These are phyloP conservation scores for Metopolophium dirhodum DNA, from an alignment of 1,140 invertebrate genomes.

Conservation along the genomic window DNA sequence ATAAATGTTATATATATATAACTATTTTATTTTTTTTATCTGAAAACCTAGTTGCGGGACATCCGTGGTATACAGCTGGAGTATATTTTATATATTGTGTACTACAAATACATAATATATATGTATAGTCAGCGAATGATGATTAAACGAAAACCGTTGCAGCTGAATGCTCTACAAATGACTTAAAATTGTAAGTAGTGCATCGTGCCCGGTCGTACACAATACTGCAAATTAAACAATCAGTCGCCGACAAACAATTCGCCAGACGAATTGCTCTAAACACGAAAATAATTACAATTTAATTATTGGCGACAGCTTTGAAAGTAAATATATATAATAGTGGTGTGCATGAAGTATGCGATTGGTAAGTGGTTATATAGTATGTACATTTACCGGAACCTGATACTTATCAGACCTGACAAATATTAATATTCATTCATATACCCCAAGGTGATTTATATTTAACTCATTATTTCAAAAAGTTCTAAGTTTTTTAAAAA, in stretches of 20 bases:
- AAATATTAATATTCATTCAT: background rate
- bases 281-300: background rate
- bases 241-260: background rate
- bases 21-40: background rate
- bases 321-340: background rate
- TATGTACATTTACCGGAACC: background rate
- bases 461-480: background rate
- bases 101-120: background rate
- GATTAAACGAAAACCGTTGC: conserved; percentile 14
- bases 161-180: background rate
- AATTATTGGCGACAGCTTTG: background rate
- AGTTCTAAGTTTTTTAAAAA: background rate
- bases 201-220: background rate
- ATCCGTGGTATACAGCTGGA: background rate
- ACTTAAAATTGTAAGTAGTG: background rate
- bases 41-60: background rate
- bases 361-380: background rate
- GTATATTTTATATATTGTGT: background rate
- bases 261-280: background rate
- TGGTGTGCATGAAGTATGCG: background rate
- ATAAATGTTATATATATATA: background rate
- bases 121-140: background rate
- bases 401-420: background rate
- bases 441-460: background rate
- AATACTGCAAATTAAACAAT: conserved; percentile 14